Conservation (phyloP, 1,140 invertebrate genomes). For the Lepidurus packardi region DNA sequence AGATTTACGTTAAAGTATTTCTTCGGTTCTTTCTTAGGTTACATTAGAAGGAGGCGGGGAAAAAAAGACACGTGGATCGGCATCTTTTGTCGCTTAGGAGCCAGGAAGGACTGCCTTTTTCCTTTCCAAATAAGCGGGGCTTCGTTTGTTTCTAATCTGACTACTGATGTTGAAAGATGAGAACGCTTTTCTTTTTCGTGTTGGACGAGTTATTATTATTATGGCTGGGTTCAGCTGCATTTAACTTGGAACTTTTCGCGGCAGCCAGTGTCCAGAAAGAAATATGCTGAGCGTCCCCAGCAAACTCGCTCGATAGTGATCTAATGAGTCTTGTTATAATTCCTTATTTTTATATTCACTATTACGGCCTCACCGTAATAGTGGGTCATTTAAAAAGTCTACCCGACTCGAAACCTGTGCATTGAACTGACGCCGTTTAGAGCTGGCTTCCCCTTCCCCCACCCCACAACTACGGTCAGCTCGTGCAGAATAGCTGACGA, state of each 20-base stretch:
- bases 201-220: not conserved
- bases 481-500: too few relatives aligned
- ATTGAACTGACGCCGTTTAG: too few relatives aligned
- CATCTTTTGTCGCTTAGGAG: not conserved
- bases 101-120: not conserved
- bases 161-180: slow-evolving; percentile 3
- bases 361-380: too few relatives aligned
- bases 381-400: too few relatives aligned
- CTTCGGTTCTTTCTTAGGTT: not conserved
- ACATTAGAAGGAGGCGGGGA: not conserved
- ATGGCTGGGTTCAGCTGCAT: not conserved
- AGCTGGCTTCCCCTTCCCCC: too few relatives aligned
- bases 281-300: not conserved
- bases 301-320: not conserved
- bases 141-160: not conserved
- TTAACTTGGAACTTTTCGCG: not conserved
- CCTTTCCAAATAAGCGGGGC: not conserved
- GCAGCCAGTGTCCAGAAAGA: not conserved
- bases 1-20: not conserved
- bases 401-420: too few relatives aligned
- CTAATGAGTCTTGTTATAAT: too few relatives aligned
- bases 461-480: too few relatives aligned
- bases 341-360: too few relatives aligned
- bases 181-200: not conserved
- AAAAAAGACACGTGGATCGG: not conserved